Evolutionary conservation across 2,113 vertebrate genomes (phyloP), one percentile per base, ranked within the genome.

Genomic region (Etheostoma cragini): DNA sequence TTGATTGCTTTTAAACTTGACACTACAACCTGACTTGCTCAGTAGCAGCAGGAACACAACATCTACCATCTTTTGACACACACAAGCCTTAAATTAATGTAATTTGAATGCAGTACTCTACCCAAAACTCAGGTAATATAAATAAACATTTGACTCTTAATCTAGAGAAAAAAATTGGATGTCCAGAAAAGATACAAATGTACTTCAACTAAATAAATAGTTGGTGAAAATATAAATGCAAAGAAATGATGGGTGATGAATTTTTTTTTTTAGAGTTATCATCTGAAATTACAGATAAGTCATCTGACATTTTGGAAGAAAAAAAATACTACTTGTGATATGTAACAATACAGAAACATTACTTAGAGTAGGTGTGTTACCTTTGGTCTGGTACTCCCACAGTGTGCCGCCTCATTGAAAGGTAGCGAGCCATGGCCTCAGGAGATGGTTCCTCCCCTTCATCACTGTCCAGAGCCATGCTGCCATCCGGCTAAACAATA

Each of bases 301-400:
- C 22, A 65, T 17, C 35, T 33, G 13, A 19, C 8, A 21, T 52
- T 46, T 30, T 38, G 8, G 1, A 2, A 56, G 12, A 54, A 16
- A 8, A 21, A 60, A 30, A 21, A 5, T 14, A 10, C 3, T n/a
- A 10, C 4, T 13, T 19, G 11, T 64, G 15, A 46, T 49, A 12
- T 66, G 30, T 1, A 54, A 54, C 52, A 21, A 6, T 56, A 63
- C 10, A 49, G 12, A 65, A 52, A 33, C 3, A 22, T 21, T n/a
- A 26, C 21, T 22, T 22, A 52, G 7, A 13, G 69, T 22, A 46
- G n/a, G 72, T n/a, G 49, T 47, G 61, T 83, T 85, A 95, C 98
- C 98, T 97, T 70, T 98, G 98, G 93, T 99, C 98, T 35, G 98
- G 97, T 8, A 99, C 98, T 4, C 98, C 98, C 35, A 99, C 98